Conservation (phyloP, 2,888 invertebrate species). For the Luffia ferchaultella region DNA sequence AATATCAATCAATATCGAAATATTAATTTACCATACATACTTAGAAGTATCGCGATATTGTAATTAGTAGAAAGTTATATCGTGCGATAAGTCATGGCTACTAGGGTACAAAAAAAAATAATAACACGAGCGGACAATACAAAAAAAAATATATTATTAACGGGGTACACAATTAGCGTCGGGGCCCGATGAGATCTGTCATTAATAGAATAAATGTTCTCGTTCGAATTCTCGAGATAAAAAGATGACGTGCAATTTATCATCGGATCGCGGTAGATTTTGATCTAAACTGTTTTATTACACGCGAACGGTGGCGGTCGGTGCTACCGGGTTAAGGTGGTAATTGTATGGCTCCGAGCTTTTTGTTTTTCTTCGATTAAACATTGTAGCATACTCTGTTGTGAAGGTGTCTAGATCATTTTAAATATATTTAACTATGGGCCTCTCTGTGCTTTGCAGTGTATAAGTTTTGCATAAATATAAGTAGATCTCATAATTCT, state of each 20-base stretch:
- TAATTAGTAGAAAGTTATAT: background rate
- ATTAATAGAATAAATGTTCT: conserved; percentile 15
- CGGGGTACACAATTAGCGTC: conserved; percentile 24
- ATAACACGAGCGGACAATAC: background rate
- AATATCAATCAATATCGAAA: background rate
- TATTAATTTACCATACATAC: background rate
- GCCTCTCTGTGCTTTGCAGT: too few species aligned
- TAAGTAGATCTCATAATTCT: too few species aligned
- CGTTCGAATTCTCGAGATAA: conserved; percentile 6
- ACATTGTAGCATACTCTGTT: too few species aligned
- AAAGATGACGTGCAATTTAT: conserved; percentile 6
- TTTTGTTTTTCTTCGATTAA: background rate
- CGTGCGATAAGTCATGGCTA: background rate
- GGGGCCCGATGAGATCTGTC: conserved; percentile 21
- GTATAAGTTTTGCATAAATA: too few species aligned
- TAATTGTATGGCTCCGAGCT: background rate
- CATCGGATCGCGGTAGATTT: conserved; percentile 3
- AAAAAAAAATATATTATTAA: conserved; percentile 27
- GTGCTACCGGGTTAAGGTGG: background rate
- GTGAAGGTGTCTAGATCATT: too few species aligned
- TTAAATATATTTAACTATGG: too few species aligned
- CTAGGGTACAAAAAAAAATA: background rate
- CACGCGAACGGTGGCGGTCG: background rate
- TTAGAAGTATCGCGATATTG: background rate
- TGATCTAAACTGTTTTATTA: conserved; percentile 5